phyloP scores from a whole-genome alignment of 2,113 vertebrate species.

The Mormyrus iriodes region DNA sequence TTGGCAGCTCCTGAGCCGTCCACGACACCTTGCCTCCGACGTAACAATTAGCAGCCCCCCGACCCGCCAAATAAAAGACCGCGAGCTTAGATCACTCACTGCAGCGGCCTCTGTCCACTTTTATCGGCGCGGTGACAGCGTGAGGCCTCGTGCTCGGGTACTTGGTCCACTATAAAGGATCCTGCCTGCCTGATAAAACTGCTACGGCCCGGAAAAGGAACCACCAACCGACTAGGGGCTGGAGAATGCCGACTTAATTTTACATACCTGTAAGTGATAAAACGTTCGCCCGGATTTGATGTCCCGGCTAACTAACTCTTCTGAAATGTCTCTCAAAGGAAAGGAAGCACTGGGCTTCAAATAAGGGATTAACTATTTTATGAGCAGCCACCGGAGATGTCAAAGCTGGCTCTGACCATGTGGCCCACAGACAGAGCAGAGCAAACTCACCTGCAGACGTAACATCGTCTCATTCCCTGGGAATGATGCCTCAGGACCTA shows the following conservation, averaged over 20 bases:
- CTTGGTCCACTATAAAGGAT: background rate
- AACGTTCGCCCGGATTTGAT: background rate
- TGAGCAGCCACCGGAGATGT: background rate
- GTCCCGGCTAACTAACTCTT: background rate
- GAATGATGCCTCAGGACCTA: background rate
- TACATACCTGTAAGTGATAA: background rate
- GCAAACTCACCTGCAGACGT: background rate
- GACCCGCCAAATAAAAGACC: background rate
- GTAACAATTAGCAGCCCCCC: background rate
- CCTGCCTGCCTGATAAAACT: background rate
- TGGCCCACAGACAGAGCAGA: background rate
- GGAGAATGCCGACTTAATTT: background rate
- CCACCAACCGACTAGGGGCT: background rate
- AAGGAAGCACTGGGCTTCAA: background rate
- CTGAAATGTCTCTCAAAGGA: background rate
- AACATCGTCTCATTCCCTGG: background rate
- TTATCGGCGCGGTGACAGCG: background rate
- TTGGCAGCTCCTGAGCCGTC: background rate
- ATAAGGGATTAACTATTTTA: background rate
- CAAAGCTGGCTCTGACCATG: background rate
- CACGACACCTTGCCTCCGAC: background rate
- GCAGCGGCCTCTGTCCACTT: background rate
- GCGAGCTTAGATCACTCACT: background rate
- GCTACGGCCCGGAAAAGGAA: background rate
- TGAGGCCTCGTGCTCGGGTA: background rate